phyloP scores from a whole-genome alignment of 1,140 invertebrate genomes.

The Cydia amplana region DNA sequence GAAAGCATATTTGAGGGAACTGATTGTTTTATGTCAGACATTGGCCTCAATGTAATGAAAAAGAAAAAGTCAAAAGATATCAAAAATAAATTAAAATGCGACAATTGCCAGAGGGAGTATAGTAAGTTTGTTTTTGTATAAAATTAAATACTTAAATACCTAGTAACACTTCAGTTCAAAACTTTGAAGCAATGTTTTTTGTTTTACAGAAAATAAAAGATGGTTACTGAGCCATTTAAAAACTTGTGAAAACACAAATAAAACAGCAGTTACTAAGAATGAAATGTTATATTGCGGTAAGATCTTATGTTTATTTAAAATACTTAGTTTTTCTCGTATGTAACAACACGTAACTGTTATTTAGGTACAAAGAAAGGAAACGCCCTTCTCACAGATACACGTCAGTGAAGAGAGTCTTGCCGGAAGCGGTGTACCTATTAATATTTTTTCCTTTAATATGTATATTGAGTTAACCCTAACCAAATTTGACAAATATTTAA shows the following conservation, averaged over 20 bases:
- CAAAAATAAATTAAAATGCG: background rate
- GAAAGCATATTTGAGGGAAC: background rate
- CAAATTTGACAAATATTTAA: too few species aligned
- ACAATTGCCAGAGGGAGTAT: background rate
- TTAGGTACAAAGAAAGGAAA: too few species aligned
- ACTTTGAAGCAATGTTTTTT: background rate
- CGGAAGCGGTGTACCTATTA: too few species aligned
- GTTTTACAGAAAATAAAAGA: constrained; percentile 16
- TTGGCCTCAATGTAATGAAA: background rate
- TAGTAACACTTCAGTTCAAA: background rate
- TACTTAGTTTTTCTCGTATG: background rate
- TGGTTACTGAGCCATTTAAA: background rate
- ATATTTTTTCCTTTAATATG: too few species aligned
- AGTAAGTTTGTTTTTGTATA: background rate
- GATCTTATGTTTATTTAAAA: constrained; percentile 5
- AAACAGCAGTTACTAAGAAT: background rate
- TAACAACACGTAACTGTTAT: too few species aligned
- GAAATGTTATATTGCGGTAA: constrained; percentile 20
- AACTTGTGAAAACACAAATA: constrained; percentile 9
- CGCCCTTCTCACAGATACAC: too few species aligned
- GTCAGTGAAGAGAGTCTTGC: too few species aligned
- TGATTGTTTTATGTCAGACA: background rate
- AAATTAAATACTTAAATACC: background rate
- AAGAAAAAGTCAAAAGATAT: background rate
- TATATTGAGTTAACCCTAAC: too few species aligned